Conservation (phyloP, 35 echinoderm and acorn worm genomes). For the Strongylocentrotus purpuratus region DNA sequence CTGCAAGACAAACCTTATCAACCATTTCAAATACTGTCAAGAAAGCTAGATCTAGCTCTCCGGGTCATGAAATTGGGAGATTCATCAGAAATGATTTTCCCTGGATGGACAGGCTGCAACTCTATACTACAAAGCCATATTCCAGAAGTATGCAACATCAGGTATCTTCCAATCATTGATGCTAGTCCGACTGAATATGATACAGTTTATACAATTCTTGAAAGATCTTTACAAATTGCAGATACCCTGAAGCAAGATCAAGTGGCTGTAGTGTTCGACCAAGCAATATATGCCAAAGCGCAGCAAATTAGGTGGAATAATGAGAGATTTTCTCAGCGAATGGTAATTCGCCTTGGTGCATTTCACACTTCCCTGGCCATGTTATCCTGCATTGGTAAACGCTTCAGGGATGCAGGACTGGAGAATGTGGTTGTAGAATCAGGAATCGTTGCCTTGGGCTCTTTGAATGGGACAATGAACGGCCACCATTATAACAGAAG, state of each 20-base stretch:
- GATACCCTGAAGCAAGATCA: background rate
- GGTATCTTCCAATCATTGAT: background rate
- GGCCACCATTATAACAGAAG: constrained; percentile 64
- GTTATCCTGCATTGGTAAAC: constrained; percentile 75
- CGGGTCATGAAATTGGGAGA: background rate
- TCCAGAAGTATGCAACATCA: background rate
- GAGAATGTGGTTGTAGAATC: constrained; percentile 65
- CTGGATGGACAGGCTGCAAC: background rate
- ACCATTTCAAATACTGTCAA: background rate
- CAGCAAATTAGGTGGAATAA: constrained; percentile 75
- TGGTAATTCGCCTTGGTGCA: constrained; percentile 65
- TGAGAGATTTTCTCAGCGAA: background rate
- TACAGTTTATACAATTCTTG: constrained; percentile 70
- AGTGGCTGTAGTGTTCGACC: constrained; percentile 61
- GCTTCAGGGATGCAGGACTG: constrained; percentile 74
- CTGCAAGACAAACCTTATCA: background rate
- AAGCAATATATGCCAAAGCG: constrained; percentile 76
- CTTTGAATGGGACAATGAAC: constrained; percentile 67
- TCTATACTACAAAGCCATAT: background rate
- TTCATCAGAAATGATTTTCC: background rate
- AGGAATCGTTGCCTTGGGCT: constrained; percentile 64
- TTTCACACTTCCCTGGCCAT: constrained; percentile 78
- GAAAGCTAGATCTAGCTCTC: background rate
- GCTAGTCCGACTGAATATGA: constrained; percentile 63
- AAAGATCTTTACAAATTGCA: constrained; percentile 55